Percentiles rank a stretch among this genome's conserved stretches.
Conservation (phyloP, 2,113 vertebrate genomes). For the Anhinga anhinga region DNA sequence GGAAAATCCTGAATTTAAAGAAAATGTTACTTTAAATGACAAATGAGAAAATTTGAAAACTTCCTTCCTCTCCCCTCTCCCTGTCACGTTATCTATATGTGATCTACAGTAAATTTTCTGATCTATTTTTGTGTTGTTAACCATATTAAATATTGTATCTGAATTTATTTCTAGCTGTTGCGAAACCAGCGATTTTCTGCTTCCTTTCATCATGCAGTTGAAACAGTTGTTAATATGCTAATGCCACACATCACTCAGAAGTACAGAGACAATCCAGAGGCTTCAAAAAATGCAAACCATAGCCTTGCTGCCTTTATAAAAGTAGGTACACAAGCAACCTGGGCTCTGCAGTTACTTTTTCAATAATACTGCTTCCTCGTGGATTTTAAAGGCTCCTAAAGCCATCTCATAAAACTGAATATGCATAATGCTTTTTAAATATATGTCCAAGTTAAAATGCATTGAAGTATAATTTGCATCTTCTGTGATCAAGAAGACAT, state of each 20-base stretch:
- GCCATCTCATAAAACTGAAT: neutral
- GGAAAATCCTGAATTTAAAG: neutral
- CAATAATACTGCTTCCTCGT: neutral
- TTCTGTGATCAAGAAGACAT: neutral
- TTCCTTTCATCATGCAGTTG: conserved; percentile 92
- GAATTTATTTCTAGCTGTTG: conserved; percentile 78
- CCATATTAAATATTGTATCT: neutral
- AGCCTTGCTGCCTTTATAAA: conserved; percentile 96
- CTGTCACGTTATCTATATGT: neutral
- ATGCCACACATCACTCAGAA: conserved; percentile 98
- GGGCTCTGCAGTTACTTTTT: neutral
- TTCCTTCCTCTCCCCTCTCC: neutral
- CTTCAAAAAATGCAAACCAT: conserved; percentile 94
- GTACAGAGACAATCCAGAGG: conserved; percentile 95
- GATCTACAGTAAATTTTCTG: neutral
- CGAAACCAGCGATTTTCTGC: conserved; percentile 96
- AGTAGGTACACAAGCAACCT: conserved; percentile 67
- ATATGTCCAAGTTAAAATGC: neutral
- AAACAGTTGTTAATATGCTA: conserved; percentile 95
- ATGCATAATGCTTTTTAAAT: neutral
- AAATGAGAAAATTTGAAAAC: neutral
- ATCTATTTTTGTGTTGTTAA: neutral
- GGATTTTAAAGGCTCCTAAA: neutral
- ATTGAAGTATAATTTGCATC: neutral
- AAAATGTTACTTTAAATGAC: neutral